phyloP scores from a whole-genome alignment of 2,888 invertebrate species.

The Tipula helvola region DNA sequence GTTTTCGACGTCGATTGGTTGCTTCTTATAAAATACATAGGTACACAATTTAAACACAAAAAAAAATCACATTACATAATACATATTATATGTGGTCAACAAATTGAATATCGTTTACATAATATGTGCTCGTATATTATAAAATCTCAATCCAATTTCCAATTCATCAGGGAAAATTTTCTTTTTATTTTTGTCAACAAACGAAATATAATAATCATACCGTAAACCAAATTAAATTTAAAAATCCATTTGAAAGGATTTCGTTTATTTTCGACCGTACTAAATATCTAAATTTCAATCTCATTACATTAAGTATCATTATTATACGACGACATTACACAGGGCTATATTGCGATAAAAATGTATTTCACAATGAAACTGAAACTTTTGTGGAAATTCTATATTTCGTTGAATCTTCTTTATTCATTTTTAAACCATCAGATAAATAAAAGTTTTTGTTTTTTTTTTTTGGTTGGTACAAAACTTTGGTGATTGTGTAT shows the following conservation, averaged over 20 bases:
- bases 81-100: not conserved
- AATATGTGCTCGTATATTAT: not conserved
- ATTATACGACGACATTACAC: not conserved
- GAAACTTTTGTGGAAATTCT: not conserved
- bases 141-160: not conserved
- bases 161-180: not conserved
- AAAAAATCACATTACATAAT: not conserved
- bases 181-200: not conserved
- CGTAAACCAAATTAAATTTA: not conserved
- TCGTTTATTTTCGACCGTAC: not conserved
- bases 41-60: too few species aligned
- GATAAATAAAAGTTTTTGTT: not conserved
- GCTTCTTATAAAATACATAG: too few species aligned
- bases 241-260: not conserved
- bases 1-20: too few species aligned
- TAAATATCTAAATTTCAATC: conserved; percentile 4
- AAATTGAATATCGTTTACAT: not conserved
- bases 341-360: not conserved
- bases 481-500: not conserved
- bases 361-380: not conserved
- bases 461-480: not conserved
- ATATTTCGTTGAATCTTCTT: not conserved
- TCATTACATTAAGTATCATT: not conserved
- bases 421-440: not conserved
- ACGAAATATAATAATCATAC: not conserved